A percentile compares a stretch with the other conserved stretches of the same genome.
These are phyloP conservation scores for Eilema caniola DNA, from an alignment of 2,888 invertebrate genomes.

Conservation along the genomic window DNA sequence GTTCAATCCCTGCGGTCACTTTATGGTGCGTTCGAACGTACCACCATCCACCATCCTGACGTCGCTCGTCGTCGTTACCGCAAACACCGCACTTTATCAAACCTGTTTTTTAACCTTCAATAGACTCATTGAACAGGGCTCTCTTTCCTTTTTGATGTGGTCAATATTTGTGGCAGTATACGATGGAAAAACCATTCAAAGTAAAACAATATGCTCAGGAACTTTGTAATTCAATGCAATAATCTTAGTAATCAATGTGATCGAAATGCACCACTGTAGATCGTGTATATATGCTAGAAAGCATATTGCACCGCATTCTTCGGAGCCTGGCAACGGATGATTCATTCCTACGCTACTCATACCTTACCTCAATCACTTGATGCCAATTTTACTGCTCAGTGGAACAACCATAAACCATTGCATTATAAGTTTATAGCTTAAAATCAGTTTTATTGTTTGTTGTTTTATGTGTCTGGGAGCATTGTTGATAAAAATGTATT, in stretches of 20 bases:
- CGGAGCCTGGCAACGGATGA: slow-evolving; percentile 51
- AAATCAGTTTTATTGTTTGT: slow-evolving; percentile 59
- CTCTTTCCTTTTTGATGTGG: slow-evolving; percentile 43
- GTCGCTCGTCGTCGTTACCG: slow-evolving; percentile 72
- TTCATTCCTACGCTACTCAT: slow-evolving; percentile 58
- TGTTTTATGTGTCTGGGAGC: slow-evolving; percentile 54
- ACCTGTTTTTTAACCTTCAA: slow-evolving; percentile 71
- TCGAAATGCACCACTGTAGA: neutral
- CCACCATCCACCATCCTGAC: slow-evolving; percentile 67
- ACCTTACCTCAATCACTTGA: slow-evolving; percentile 66
- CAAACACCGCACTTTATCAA: slow-evolving; percentile 73
- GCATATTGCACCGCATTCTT: slow-evolving; percentile 40
- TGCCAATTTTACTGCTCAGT: slow-evolving; percentile 72
- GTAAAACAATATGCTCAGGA: slow-evolving; percentile 28
- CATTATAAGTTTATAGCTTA: slow-evolving; percentile 62
- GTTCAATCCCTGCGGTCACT: slow-evolving; percentile 67
- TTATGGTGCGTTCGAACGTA: slow-evolving; percentile 75
- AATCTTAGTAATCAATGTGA: slow-evolving; percentile 12
- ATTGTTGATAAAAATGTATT: slow-evolving; percentile 35
- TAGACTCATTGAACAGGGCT: slow-evolving; percentile 51
- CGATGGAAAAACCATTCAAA: slow-evolving; percentile 37
- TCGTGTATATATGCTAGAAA: slow-evolving; percentile 21
- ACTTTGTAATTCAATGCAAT: slow-evolving; percentile 35
- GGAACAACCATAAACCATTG: slow-evolving; percentile 69
- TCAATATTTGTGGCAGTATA: slow-evolving; percentile 33